Evolutionary conservation across 2,797 vertebrate genomes (phyloP), one percentile per base, ranked within the genome.

Genomic region (Labeo calbasu): DNA sequence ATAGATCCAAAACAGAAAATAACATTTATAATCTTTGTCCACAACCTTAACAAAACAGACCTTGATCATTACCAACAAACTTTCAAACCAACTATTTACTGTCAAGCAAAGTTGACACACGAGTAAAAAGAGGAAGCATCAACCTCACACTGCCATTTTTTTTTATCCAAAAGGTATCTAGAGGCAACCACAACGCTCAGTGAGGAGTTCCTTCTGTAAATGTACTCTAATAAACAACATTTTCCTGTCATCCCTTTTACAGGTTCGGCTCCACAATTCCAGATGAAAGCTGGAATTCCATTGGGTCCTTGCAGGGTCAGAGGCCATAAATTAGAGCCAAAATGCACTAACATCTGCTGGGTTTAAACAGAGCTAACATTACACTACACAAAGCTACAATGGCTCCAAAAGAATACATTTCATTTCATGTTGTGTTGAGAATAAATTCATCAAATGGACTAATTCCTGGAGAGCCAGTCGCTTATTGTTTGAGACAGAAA

Each of bases 401-500:
- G 75, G 17, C 61, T 28, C 48, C 32, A 43, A 51, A 83, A 55
- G 9, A 55, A 73, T 40, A 65, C 2, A 23, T 66, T 82, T 53
- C 28, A 10, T 86, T 76, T 79, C 36, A 63, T 72, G 0, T 63
- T 79, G 63, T 70, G 55, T 10, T 12, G 61, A 85, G 68, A 55
- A 51, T 25, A 21, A 25, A 46, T 82, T 59, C 69, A 77, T 86
- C 48, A 66, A 68, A 79, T 77, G 66, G 61, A 48, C 65, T 65
- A 40, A 25, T 77, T 85, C 83, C 68, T 59, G 43, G 76, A 51
- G 82, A 86, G 86, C 89, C n/a, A n/a, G n/a, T 86, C 85, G 63
- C 66, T 76, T 86, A 89, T 87, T 87, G 73, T 91, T 88, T 70
- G 65, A 90, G 85, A 87, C n/a, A 75, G 86, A 61, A 86, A 90